phyloP scores from a whole-genome alignment of 2,113 vertebrate genomes.

The Guaruba guarouba region DNA sequence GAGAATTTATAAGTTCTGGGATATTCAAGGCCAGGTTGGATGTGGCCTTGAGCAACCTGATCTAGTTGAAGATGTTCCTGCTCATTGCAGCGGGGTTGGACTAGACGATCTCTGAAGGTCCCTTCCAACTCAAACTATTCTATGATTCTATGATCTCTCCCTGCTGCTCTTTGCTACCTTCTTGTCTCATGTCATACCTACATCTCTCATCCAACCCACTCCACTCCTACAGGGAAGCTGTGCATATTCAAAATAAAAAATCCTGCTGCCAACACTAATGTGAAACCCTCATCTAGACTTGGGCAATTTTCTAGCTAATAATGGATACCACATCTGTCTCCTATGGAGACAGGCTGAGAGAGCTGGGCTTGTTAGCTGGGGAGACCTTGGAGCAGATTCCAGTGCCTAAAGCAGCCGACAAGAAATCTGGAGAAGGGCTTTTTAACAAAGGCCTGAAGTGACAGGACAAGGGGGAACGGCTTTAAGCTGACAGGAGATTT shows the following conservation, averaged over 20 bases:
- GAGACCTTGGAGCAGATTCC: neutral
- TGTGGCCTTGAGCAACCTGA: neutral
- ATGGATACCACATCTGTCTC: neutral
- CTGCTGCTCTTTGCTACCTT: neutral
- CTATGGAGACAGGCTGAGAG: neutral
- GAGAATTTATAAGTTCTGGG: neutral
- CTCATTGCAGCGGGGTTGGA: neutral
- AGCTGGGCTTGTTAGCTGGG: neutral
- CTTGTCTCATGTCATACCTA: neutral
- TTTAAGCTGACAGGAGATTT: neutral
- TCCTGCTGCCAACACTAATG: neutral
- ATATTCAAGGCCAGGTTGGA: neutral
- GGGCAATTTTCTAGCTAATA: neutral
- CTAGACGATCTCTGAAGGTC: neutral
- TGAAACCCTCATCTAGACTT: neutral
- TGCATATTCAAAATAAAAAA: neutral
- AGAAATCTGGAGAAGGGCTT: neutral
- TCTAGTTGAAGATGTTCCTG: neutral
- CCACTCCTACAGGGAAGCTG: neutral
- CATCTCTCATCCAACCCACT: neutral
- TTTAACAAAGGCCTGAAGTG: neutral
- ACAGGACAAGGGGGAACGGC: neutral
- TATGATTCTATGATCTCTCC: neutral
- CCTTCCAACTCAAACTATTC: neutral
- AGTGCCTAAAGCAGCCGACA: neutral